A percentile compares a stretch with the other conserved stretches of the same genome.
Evolutionary conservation across 2,797 vertebrate genomes (phyloP).

Genomic region (Ctenochaetus hawaiiensis): DNA sequence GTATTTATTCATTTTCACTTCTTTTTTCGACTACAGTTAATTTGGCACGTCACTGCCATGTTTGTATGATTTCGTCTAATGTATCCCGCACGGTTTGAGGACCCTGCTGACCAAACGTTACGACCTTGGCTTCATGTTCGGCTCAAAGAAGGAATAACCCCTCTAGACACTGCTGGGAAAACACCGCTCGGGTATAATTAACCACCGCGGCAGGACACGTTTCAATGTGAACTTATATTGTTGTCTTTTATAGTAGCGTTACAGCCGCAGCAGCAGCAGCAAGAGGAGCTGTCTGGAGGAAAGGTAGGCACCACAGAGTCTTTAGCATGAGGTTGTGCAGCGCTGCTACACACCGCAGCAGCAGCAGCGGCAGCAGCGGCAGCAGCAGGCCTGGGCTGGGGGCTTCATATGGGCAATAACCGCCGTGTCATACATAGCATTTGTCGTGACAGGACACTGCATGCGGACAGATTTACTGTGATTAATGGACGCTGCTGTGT

Average conservation of each 20-base stretch:
- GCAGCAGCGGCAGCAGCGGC: not conserved
- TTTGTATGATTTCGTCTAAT: constrained; percentile 64
- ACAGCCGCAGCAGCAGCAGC: not conserved
- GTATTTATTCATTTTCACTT: constrained; percentile 63
- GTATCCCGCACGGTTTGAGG: constrained; percentile 51
- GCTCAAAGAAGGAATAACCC: constrained; percentile 60
- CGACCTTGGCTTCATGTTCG: constrained; percentile 69
- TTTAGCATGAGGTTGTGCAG: constrained; percentile 1
- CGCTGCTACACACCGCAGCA: not conserved
- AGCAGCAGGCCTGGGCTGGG: constrained; percentile 40
- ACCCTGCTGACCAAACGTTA: constrained; percentile 54
- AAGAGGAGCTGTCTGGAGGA: constrained; percentile 7
- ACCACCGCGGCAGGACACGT: constrained; percentile 13
- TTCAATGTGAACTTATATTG: constrained; percentile 29
- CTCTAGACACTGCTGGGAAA: constrained; percentile 45
- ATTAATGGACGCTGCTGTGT: constrained; percentile 18
- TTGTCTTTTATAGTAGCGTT: constrained; percentile 8
- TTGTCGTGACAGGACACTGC: constrained; percentile 32
- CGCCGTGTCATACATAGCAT: constrained; percentile 16
- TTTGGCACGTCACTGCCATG: constrained; percentile 60
- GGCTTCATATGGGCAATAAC: constrained; percentile 3
- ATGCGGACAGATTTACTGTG: not conserved
- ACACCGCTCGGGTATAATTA: constrained; percentile 40
- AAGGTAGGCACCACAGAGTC: constrained; percentile 43
- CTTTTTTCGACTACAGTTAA: not conserved